Percentiles rank a stretch among this genome's conserved stretches.
Conservation (phyloP, 2,888 invertebrate species). For the Drosophila merina region DNA sequence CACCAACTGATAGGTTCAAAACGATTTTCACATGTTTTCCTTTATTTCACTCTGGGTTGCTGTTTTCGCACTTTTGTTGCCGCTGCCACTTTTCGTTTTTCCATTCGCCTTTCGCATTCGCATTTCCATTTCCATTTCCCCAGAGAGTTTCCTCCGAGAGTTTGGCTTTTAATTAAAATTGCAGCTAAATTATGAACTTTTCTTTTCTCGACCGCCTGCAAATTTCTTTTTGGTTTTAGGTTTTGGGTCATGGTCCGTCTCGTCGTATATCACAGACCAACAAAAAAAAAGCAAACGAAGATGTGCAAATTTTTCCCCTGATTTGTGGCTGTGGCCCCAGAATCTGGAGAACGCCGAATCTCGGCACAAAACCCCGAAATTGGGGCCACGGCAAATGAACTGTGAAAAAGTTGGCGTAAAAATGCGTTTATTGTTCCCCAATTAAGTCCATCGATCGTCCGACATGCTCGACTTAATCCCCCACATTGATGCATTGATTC, state of each 20-base stretch:
- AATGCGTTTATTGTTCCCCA: conserved; percentile 76
- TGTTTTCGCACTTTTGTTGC: conserved; percentile 65
- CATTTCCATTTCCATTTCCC: conserved; percentile 8
- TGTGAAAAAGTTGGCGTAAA: conserved; percentile 73
- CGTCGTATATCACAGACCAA: conserved; percentile 25
- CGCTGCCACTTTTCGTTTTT: conserved; percentile 44
- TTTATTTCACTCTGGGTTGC: conserved; percentile 32
- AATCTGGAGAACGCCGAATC: conserved; percentile 18
- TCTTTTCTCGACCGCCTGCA: conserved; percentile 74
- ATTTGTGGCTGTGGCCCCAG: neutral
- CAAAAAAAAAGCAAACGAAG: neutral
- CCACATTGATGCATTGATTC: conserved; percentile 39
- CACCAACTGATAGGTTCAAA: conserved; percentile 55
- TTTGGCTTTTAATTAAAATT: conserved; percentile 72
- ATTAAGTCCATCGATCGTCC: conserved; percentile 69
- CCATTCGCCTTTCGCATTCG: conserved; percentile 1
- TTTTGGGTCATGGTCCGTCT: conserved; percentile 68
- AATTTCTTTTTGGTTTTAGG: conserved; percentile 60
- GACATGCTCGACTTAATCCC: conserved; percentile 68
- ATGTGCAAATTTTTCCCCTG: conserved; percentile 36
- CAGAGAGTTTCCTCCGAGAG: conserved; percentile 13
- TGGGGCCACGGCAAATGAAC: conserved; percentile 62
- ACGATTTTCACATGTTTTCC: conserved; percentile 74
- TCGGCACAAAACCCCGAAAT: conserved; percentile 7
- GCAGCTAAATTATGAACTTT: conserved; percentile 74